Percentiles rank a stretch among this genome's conserved stretches.
phyloP scores from a whole-genome alignment of 2,797 vertebrate species.

The Rhinatrema bivittatum region DNA sequence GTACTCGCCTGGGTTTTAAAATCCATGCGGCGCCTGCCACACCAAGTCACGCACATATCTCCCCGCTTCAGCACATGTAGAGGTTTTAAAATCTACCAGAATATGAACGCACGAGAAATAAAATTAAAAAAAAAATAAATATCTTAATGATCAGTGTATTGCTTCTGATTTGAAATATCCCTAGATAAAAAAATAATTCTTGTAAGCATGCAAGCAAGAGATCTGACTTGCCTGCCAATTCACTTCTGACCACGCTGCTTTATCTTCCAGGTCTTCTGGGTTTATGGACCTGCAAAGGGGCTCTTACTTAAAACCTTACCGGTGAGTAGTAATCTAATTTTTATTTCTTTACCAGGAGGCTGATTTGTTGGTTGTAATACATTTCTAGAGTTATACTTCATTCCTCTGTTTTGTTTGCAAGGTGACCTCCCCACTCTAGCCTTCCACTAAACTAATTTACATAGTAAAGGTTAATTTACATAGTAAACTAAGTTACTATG shows the following conservation, averaged over 20 bases:
- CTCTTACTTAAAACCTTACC: neutral
- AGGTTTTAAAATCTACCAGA: too few relatives aligned
- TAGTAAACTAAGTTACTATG: too few relatives aligned
- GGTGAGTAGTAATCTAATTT: constrained; percentile 4
- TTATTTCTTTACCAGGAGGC: neutral
- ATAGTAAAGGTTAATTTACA: too few relatives aligned
- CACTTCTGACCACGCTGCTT: constrained; percentile 19
- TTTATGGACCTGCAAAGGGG: constrained; percentile 7
- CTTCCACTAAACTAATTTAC: too few relatives aligned
- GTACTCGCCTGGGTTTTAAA: too few relatives aligned
- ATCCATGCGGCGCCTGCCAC: too few relatives aligned
- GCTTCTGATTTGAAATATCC: constrained; percentile 3
- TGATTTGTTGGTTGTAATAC: neutral
- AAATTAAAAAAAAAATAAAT: too few relatives aligned
- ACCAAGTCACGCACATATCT: too few relatives aligned
- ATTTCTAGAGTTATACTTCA: constrained; percentile 3
- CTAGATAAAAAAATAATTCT: constrained; percentile 13
- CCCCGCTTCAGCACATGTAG: too few relatives aligned
- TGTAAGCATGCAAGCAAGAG: constrained; percentile 15
- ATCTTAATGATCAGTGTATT: neutral
- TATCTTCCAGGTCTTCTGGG: constrained; percentile 22
- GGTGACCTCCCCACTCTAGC: too few relatives aligned
- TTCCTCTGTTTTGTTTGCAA: too few relatives aligned
- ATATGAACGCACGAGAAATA: too few relatives aligned
- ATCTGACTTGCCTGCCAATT: neutral